Evolutionary conservation across 2,797 vertebrate species (phyloP).

Genomic region (Neomorphus geoffroyi): DNA sequence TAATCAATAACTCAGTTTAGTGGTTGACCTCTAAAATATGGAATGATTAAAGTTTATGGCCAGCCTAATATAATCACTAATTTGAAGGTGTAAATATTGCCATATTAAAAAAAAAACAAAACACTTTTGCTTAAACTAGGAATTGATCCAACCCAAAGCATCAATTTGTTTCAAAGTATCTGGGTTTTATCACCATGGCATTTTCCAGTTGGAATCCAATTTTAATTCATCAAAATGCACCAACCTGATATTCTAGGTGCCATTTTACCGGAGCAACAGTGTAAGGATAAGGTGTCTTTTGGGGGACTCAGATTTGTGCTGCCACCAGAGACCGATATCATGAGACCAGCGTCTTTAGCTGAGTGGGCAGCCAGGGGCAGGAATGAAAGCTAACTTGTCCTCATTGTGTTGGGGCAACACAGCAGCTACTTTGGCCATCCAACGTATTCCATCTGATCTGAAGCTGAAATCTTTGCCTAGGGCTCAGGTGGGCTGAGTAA

Average conservation of each 20-base stretch:
- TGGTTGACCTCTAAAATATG: neutral
- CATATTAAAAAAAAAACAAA: neutral
- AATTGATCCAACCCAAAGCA: neutral
- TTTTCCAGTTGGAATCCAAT: neutral
- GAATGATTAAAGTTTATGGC: neutral
- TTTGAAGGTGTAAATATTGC: neutral
- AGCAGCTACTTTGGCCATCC: neutral
- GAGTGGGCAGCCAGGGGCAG: neutral
- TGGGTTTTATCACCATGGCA: neutral
- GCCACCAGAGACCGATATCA: neutral
- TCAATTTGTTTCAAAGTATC: neutral
- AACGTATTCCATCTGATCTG: neutral
- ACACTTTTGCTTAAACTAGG: neutral
- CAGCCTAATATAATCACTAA: neutral
- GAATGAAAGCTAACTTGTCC: neutral
- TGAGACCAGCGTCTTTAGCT: rapidly evolving
- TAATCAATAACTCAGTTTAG: neutral
- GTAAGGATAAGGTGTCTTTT: neutral
- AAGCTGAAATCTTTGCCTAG: neutral
- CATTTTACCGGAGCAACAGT: neutral
- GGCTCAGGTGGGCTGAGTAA: neutral
- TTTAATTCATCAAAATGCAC: neutral
- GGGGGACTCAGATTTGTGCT: neutral
- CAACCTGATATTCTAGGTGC: neutral
- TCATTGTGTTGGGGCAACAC: neutral